Evolutionary conservation across 1,140 invertebrate species (phyloP).

Genomic region (Pogonus chalceus): DNA sequence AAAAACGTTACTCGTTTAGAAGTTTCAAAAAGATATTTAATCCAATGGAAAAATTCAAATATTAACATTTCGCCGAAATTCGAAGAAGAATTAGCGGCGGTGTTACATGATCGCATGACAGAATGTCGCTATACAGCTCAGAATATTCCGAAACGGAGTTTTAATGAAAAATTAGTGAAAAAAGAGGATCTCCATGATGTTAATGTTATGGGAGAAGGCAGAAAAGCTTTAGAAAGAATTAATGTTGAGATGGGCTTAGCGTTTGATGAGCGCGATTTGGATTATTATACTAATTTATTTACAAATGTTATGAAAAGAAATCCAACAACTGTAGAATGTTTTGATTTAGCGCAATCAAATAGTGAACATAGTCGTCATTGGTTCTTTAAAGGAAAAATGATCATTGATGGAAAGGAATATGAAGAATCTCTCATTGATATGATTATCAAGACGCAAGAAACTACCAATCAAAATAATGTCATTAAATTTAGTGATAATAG

Average conservation of each 20-base stretch:
- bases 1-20: conserved; percentile 67
- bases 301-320: conserved; percentile 73
- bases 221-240: conserved; percentile 68
- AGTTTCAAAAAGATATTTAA: conserved; percentile 65
- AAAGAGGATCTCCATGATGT: conserved; percentile 43
- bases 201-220: conserved; percentile 67
- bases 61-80: conserved; percentile 36
- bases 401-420: conserved; percentile 71
- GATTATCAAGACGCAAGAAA: conserved; percentile 82
- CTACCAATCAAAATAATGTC: conserved; percentile 86
- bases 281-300: conserved; percentile 79
- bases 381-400: conserved; percentile 85
- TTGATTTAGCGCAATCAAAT: conserved; percentile 97
- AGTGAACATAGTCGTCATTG: conserved; percentile 89
- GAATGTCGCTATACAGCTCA: conserved; percentile 59
- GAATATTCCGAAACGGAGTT: conserved; percentile 61
- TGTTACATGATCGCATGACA: conserved; percentile 75
- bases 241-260: conserved; percentile 79
- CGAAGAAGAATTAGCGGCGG: conserved; percentile 43
- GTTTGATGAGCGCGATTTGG: conserved; percentile 80
- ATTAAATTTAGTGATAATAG: conserved; percentile 98
- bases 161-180: conserved; percentile 51
- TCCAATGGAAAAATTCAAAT: conserved; percentile 41
- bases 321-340: conserved; percentile 95
- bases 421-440: conserved; percentile 80